Base-by-base conservation (phyloP, 2,888 invertebrate species). In the Biston stratarius region DNA sequence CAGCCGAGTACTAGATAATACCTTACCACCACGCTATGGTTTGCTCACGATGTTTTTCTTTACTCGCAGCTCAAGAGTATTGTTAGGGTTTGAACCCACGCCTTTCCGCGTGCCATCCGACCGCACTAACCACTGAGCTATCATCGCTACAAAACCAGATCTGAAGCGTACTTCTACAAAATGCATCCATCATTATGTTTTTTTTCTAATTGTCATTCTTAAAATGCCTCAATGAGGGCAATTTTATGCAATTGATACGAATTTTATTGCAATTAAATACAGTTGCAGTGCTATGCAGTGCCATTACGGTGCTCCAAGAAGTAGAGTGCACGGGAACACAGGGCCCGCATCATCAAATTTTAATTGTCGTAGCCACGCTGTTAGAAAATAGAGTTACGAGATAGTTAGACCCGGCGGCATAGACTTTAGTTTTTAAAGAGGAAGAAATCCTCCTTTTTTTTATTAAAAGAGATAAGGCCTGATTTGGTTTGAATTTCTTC, bases 291-390 rank as follows among this genome's bases (percentile, higher is more conserved):
- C n/a, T 5, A 7, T n/a, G 38, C 53, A 59, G 38, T 57, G 48
- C 48, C 14, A 12, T n/a, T 15, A 8, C 15, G 44, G 42, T 6
- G 12, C 48, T 36, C 12, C 38, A 66, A 67, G 61, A 60, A 58
- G 66, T 66, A 68, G 71, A 74, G 76, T 77, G 75, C 71, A 74
- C 24, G 58, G 64, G 76, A 82, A 92, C 92, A 93, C 83, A 74
- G 85, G 69, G 80, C 93, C 93, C 93, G 93, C 90, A 93, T 93
- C 92, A 91, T 92, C 89, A 86, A 85, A 85, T 81, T 84, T 86
- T 92, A 92, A 92, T 93, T 90, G 90, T 89, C 89, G 81, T 83
- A 82, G 78, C 77, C 80, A 79, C 81, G 83, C 79, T 77, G 73
- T 74, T 66, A 75, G 36, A 6, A 40, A 10, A 58, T 56, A 76